Conservation (phyloP, 2,888 invertebrate genomes). For the Drosophila dives region DNA sequence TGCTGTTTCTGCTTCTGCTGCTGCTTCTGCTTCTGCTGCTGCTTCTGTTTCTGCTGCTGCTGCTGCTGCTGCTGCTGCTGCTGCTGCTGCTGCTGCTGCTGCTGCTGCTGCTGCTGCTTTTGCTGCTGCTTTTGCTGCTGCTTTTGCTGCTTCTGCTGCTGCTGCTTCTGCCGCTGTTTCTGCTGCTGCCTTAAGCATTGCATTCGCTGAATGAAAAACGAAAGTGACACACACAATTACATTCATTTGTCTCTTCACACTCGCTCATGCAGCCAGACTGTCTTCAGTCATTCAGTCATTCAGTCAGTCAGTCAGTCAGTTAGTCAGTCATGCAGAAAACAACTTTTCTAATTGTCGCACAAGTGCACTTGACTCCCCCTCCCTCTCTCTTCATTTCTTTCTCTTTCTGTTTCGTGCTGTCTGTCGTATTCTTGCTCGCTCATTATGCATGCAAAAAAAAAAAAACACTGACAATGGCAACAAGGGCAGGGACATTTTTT, state of each 20-base stretch:
- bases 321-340: constrained; percentile 33
- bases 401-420: not conserved
- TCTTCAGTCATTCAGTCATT: constrained; percentile 21
- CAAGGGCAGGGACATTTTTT: constrained; percentile 64
- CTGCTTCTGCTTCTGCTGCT: too few species aligned
- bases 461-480: constrained; percentile 61
- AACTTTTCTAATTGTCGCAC: constrained; percentile 71
- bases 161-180: not conserved
- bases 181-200: constrained; percentile 14
- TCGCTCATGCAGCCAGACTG: constrained; percentile 26
- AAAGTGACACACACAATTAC: constrained; percentile 66
- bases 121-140: too few species aligned
- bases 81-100: too few species aligned
- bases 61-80: too few species aligned
- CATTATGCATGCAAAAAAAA: constrained; percentile 71
- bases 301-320: constrained; percentile 29
- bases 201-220: constrained; percentile 35
- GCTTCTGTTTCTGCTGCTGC: too few species aligned
- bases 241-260: constrained; percentile 58
- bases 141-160: constrained; percentile 7
- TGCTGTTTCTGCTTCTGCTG: too few species aligned
- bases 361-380: constrained; percentile 56
- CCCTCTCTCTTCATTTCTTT: not conserved
- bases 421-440: constrained; percentile 29
- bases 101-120: too few species aligned